phyloP scores from a whole-genome alignment of 2,888 invertebrate species.

The Himalopsyche anomala region DNA sequence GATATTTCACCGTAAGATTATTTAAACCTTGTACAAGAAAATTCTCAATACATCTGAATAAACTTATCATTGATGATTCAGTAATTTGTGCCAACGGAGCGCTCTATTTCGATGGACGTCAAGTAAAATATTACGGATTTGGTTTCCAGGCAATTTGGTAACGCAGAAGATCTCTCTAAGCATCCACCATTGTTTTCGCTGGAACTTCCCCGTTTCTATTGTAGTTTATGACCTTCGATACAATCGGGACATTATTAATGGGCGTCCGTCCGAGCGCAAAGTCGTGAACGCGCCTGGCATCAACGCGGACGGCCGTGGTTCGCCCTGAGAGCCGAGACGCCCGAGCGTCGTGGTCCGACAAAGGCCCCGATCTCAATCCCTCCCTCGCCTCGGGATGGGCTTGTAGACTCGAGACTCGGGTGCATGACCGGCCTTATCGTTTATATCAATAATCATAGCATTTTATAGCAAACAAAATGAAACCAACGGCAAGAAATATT shows the following conservation, averaged over 20 bases:
- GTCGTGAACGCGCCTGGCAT: conserved; percentile 52
- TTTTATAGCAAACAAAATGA: conserved; percentile 24
- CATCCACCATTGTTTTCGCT: conserved; percentile 43
- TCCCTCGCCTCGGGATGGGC: neutral
- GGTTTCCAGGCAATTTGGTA: neutral
- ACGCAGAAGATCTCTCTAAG: neutral
- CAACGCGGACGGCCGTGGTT: conserved; percentile 45
- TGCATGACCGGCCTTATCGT: conserved; percentile 31
- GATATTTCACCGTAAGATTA: no score
- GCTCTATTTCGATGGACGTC: no score
- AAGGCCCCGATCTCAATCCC: neutral
- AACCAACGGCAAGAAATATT: neutral
- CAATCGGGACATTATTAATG: conserved; percentile 57
- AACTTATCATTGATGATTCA: no score
- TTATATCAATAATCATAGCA: conserved; percentile 22
- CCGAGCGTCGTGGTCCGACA: neutral
- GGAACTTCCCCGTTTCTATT: conserved; percentile 28
- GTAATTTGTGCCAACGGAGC: no score
- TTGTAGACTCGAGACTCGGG: neutral
- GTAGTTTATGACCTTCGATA: conserved; percentile 56
- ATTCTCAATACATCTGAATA: no score
- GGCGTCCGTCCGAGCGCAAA: conserved; percentile 46
- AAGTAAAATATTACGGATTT: no score
- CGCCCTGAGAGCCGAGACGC: neutral
- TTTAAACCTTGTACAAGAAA: no score